Evolutionary conservation across 2,113 vertebrate genomes (phyloP).

Genomic region (Grammomys surdaster): DNA sequence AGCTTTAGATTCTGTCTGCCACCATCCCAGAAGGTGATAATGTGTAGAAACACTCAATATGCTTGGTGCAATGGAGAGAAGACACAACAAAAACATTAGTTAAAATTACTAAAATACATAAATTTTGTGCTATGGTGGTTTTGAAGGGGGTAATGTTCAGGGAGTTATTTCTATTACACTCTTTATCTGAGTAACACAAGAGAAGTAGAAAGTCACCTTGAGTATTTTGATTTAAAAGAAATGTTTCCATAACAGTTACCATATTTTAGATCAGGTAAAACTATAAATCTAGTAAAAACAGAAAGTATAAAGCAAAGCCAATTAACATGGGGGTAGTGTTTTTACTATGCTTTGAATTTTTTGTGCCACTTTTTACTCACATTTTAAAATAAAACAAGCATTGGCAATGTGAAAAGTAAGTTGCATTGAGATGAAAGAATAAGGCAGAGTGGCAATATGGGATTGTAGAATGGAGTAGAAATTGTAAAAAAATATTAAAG

Average conservation of each 20-base stretch:
- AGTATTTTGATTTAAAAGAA: conserved; percentile 26
- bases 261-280: conserved; percentile 46
- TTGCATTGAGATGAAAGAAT: background rate
- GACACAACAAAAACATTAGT: conserved; percentile 45
- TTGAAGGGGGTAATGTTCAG: background rate
- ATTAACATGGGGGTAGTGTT: background rate
- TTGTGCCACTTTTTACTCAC: conserved; percentile 6
- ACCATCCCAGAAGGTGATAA: conserved; percentile 23
- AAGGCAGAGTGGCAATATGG: background rate
- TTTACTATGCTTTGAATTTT: background rate
- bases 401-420: background rate
- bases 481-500: background rate
- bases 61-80: background rate
- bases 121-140: background rate
- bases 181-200: conserved; percentile 35
- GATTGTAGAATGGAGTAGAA: background rate
- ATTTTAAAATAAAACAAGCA: conserved; percentile 20
- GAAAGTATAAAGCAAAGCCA: conserved; percentile 14
- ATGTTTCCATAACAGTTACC: conserved; percentile 14
- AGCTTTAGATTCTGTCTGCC: background rate
- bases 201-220: conserved; percentile 15
- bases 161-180: background rate
- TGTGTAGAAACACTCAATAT: background rate
- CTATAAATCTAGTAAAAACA: conserved; percentile 55
- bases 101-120: conserved; percentile 25